Percentiles rank a stretch among this genome's conserved stretches.
These are phyloP conservation scores for Hyposmocoma kahamanoa DNA, from an alignment of 1,140 invertebrate genomes.

Conservation along the genomic window DNA sequence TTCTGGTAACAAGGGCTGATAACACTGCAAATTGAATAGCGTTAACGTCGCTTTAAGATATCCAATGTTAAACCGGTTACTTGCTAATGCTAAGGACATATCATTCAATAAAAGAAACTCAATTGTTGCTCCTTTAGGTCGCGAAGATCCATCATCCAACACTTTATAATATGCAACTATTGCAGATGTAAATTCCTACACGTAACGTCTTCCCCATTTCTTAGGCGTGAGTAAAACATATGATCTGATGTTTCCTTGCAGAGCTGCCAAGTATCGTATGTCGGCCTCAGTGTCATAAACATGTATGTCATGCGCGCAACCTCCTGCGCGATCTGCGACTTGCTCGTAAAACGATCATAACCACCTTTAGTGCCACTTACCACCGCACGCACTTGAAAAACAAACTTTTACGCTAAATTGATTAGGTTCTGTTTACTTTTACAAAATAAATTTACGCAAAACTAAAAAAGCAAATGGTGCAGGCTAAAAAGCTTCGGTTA, in stretches of 20 bases:
- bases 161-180: too few relatives aligned
- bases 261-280: slow-evolving; percentile 12
- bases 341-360: slow-evolving; percentile 40
- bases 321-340: slow-evolving; percentile 11
- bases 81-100: too few relatives aligned
- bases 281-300: slow-evolving; percentile 15
- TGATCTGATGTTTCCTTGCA: slow-evolving; percentile 9
- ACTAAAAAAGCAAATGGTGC: too few relatives aligned
- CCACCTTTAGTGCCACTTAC: slow-evolving; percentile 23
- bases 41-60: too few relatives aligned
- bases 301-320: slow-evolving; percentile 20
- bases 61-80: too few relatives aligned
- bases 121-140: too few relatives aligned
- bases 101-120: too few relatives aligned
- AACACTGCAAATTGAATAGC: too few relatives aligned
- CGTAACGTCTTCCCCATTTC: slow-evolving; percentile 16
- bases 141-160: too few relatives aligned
- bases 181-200: slow-evolving; percentile 12
- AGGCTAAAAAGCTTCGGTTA: too few relatives aligned
- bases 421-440: not conserved
- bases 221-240: slow-evolving; percentile 16
- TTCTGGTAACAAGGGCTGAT: too few relatives aligned
- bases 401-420: not conserved
- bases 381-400: slow-evolving; percentile 10
- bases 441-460: not conserved